Base-by-base conservation (phyloP, 2,888 invertebrate species). In the Linyphia triangularis region DNA sequence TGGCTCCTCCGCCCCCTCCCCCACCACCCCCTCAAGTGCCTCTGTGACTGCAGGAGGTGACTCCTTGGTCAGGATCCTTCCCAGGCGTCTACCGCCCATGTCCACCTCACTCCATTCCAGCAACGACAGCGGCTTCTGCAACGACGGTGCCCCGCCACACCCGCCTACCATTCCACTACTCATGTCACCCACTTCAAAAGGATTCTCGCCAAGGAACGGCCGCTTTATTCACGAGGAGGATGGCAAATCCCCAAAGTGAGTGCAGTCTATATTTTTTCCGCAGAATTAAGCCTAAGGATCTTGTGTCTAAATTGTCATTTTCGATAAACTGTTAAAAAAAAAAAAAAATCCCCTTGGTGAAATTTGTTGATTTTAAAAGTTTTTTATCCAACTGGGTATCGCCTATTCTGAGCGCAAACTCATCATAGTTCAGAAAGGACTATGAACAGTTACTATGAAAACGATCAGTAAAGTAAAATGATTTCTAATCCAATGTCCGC, bases 121-220 rank as follows among this genome's bases (percentile, higher is more conserved):
- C 92, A 97, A 97, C 93, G 97, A 97, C 93, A 97, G 97, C 91
- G 97, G 97, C 19, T 97, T 97, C 93, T 96, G 97, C 92, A 97
- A 97, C 92, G 97, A 97, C 72, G 83, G 51, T 5, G 61, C 86
- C n/a, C 73, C 86, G 63, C 70, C 69, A 24, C 63, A 30, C 30
- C 75, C 19, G 78, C 84, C 59, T 28, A 77, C 6, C 95, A 13
- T n/a, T 16, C 51, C 51, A 3, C 96, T 10, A 95, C 95, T 37
- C 97, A 97, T 3, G 97, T 85, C 85, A 22, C 84, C 84, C 24
- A 84, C 84, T 5, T 84, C 84, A 26, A 57, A 69, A 85, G 78
- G 78, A 78, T 70, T 78, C 63, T 79, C 72, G 72, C 85, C 85
- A 79, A 86, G 79, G 79, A 30, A 22, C 13, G 19, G 19, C 19